Base-by-base conservation (phyloP, 2,888 invertebrate species). In the Allolobophora icterica region DNA sequence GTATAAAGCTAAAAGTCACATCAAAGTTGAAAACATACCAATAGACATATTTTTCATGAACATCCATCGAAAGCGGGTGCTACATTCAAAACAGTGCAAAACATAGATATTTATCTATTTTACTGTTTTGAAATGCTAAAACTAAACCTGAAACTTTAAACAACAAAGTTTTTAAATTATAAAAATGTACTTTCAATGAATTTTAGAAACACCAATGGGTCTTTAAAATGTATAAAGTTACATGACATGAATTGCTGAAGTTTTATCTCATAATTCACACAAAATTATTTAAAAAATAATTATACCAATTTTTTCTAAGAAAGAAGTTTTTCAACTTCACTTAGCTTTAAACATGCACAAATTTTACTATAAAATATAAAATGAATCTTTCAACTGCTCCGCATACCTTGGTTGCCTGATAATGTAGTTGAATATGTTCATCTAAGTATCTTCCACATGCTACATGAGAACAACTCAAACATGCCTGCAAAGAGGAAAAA, bases 61-160 rank as follows among this genome's bases (percentile, higher is more conserved):
- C 94, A 93, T 95, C 95, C 89, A 95, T 94, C 45, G 94, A 94
- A 84, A 95, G 92, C 24, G 95, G 94, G 92, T 95, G 95, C 95
- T 95, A 91, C 35, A 92, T 91, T 93, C 93, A 89, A 89, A 40
- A 34, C n/a, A 83, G 34, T 34, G 33, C 13, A 52, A 38, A 45
- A 87, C 8, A 71, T 17, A 71, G 30, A 71, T 13, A 30, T n/a
- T 71, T 11, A 71, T 71, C 17, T 71, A 33, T 13, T 87, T 30
- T 87, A 21, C 33, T 35, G 87, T 24, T 34, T 84, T 34, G 13
- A 87, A 4, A 21, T 24, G 24, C 38, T 87, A 87, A 35, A 1
- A 21, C 33, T 33, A 34, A 30, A 33, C 11, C 40, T 40, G 8
- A 38, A 35, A 87, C 19, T 38, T 5, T 40, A 24, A 40, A 35